Conservation (phyloP, 2,797 vertebrate genomes). For the Meriones psammophilus region DNA sequence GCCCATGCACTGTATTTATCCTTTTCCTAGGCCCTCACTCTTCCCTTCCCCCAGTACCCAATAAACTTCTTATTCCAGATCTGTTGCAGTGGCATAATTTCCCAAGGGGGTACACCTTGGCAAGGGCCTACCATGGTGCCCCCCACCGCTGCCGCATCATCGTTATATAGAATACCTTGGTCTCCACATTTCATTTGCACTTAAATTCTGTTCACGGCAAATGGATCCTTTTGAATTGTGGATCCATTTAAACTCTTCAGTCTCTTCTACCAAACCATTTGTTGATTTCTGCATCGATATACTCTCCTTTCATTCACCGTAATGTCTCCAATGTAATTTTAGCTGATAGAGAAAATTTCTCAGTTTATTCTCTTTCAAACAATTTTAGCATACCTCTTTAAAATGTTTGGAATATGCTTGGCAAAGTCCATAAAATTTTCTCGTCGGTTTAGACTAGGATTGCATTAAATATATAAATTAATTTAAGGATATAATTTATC, state of each 20-base stretch:
- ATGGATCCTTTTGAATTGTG: background rate
- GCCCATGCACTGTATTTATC: too few relatives aligned
- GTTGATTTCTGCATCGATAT: background rate
- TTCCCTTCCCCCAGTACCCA: too few relatives aligned
- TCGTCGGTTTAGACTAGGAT: conserved; percentile 9
- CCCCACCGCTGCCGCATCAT: too few relatives aligned
- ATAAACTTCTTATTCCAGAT: too few relatives aligned
- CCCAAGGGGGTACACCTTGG: too few relatives aligned
- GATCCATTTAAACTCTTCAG: background rate
- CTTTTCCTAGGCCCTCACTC: too few relatives aligned
- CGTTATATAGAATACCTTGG: background rate
- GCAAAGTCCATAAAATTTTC: conserved; percentile 34
- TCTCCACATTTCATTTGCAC: background rate
- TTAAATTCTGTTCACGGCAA: background rate
- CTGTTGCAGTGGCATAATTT: too few relatives aligned
- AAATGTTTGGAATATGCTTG: conserved; percentile 5
- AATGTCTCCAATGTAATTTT: background rate
- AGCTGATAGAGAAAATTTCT: conserved; percentile 14
- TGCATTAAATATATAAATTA: conserved; percentile 41
- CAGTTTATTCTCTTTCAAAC: conserved; percentile 12
- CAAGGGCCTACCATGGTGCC: too few relatives aligned
- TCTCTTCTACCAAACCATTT: background rate
- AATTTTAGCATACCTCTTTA: background rate
- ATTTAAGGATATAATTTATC: conserved; percentile 55
- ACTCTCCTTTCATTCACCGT: background rate